phyloP scores from a whole-genome alignment of 2,888 invertebrate genomes.

The Apocheima hispidaria region DNA sequence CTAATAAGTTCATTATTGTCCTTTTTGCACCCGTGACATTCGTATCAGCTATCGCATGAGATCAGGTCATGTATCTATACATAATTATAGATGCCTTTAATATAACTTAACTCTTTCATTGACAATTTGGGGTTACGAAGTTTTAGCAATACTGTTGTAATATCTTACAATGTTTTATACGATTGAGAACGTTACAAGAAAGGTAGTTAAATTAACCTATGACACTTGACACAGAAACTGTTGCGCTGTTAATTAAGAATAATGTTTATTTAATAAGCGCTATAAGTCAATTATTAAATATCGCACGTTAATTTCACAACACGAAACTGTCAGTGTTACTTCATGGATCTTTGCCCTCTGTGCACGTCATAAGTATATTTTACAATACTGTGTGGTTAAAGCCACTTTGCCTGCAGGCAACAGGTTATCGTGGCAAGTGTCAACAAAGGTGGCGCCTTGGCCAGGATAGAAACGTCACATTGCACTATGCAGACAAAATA shows the following conservation, averaged over 20 bases:
- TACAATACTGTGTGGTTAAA: conserved; percentile 24
- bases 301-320: neutral
- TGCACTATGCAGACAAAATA: conserved; percentile 23
- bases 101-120: conserved; percentile 15
- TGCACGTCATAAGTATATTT: conserved; percentile 4
- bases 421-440: conserved; percentile 40
- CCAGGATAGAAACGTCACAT: conserved; percentile 29
- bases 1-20: too few relatives aligned
- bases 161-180: conserved; percentile 23
- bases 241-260: conserved; percentile 14
- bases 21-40: too few relatives aligned
- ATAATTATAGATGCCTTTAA: too few relatives aligned
- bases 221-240: conserved; percentile 17
- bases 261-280: conserved; percentile 11
- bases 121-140: conserved; percentile 12
- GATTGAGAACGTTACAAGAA: conserved; percentile 3
- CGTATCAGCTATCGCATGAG: too few relatives aligned
- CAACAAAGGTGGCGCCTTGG: conserved; percentile 38
- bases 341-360: conserved; percentile 2
- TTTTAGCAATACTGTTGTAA: neutral
- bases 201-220: conserved; percentile 10
- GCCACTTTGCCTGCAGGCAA: conserved; percentile 37
- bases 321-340: conserved; percentile 7
- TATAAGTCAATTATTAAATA: conserved; percentile 13
- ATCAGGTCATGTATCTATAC: too few relatives aligned